Percentiles rank a stretch among this genome's conserved stretches.
These are phyloP conservation scores for Remorina albescens DNA, from an alignment of 2,797 vertebrate species.

Conservation along the genomic window DNA sequence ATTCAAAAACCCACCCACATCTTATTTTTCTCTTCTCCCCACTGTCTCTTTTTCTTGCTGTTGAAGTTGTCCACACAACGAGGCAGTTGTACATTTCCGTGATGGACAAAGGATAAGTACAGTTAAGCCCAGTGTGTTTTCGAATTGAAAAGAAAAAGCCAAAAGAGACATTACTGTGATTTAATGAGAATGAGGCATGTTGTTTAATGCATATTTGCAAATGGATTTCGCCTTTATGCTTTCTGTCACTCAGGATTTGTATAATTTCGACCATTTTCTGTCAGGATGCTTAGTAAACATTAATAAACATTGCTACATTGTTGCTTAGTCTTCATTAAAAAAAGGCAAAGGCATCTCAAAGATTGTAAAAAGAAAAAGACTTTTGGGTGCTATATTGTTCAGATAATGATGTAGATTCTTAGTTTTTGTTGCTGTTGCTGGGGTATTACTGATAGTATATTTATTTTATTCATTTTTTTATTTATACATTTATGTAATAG, in stretches of 20 bases:
- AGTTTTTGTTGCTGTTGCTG: not conserved
- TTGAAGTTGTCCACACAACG: conserved; percentile 59
- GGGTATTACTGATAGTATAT: too few species aligned
- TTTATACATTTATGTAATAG: too few species aligned
- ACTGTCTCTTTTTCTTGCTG: conserved; percentile 38
- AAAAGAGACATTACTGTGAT: conserved; percentile 69
- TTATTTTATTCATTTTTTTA: too few species aligned
- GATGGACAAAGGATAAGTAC: conserved; percentile 83
- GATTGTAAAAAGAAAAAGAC: not conserved
- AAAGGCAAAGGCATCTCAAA: conserved; percentile 25
- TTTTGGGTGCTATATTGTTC: conserved; percentile 7
- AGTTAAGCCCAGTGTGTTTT: conserved; percentile 78
- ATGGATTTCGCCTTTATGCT: conserved; percentile 76
- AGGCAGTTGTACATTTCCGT: conserved; percentile 59
- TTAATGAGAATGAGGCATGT: conserved; percentile 75
- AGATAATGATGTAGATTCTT: conserved; percentile 22
- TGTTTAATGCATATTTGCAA: conserved; percentile 75
- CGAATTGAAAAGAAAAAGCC: conserved; percentile 68
- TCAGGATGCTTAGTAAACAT: conserved; percentile 55
- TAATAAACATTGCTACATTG: conserved; percentile 54
- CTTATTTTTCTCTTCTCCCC: conserved; percentile 34
- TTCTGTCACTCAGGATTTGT: conserved; percentile 84
- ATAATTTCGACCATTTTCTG: conserved; percentile 66
- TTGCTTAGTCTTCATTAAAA: conserved; percentile 10
- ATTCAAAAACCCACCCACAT: conserved; percentile 72